Conservation (phyloP, 1,140 invertebrate species). For the Cyclargus thomasi region DNA sequence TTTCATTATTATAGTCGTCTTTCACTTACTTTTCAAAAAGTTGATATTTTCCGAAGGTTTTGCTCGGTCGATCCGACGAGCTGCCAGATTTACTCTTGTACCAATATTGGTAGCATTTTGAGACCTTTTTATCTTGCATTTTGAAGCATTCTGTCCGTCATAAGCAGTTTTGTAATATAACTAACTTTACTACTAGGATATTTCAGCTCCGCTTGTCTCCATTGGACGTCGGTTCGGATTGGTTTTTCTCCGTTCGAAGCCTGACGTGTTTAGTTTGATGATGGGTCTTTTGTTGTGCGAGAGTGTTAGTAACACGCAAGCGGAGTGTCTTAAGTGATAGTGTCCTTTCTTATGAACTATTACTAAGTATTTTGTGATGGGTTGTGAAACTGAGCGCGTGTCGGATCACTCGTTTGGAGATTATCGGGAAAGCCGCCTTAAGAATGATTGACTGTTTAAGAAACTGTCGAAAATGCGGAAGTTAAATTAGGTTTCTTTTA, state of each 20-base stretch:
- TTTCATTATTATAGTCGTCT: not conserved
- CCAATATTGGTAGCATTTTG: constrained; percentile 9
- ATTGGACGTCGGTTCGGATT: not conserved
- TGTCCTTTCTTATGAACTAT: constrained; percentile 36
- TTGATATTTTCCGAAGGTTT: constrained; percentile 5
- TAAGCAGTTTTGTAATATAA: constrained; percentile 13
- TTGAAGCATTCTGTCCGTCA: constrained; percentile 10
- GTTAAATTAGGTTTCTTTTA: no score
- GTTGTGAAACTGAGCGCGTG: constrained; percentile 31
- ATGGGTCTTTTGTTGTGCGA: not conserved
- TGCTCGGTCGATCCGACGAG: constrained; percentile 1
- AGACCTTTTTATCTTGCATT: constrained; percentile 17
- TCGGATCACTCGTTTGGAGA: constrained; percentile 25
- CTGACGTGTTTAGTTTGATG: not conserved
- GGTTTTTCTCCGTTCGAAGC: not conserved
- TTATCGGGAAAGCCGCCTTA: not conserved
- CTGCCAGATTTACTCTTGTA: not conserved
- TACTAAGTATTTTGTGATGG: constrained; percentile 32
- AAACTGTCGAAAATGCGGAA: no score
- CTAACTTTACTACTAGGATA: constrained; percentile 18
- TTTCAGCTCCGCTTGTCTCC: constrained; percentile 17
- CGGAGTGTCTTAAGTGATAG: constrained; percentile 29
- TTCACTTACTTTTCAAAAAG: not conserved
- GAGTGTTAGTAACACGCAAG: constrained; percentile 6
- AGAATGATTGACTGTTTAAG: no score